These are phyloP conservation scores for Barbus barbus DNA, from an alignment of 2,113 vertebrate genomes.

Conservation along the genomic window DNA sequence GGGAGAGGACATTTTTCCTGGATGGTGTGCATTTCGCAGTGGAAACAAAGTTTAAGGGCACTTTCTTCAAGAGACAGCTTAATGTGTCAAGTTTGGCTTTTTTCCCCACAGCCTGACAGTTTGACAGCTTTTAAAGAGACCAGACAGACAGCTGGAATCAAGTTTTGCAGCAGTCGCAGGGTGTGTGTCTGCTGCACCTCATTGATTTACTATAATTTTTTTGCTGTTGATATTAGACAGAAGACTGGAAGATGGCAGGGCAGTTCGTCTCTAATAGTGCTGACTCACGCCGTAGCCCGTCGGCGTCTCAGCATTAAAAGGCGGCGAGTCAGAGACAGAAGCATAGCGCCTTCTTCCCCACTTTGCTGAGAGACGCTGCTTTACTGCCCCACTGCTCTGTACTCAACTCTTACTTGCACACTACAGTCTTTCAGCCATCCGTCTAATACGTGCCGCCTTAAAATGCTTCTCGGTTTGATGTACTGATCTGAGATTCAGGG, in stretches of 20 bases:
- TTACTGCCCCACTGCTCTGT: conserved; percentile 54
- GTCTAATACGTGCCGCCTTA: conserved; percentile 30
- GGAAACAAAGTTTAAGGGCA: background rate
- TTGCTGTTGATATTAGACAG: conserved; percentile 30
- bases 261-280: conserved; percentile 56
- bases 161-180: conserved; percentile 36
- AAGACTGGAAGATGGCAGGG: conserved; percentile 30
- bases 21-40: background rate
- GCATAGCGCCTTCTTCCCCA: conserved; percentile 27
- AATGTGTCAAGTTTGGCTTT: background rate
- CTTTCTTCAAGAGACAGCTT: background rate
- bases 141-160: conserved; percentile 37
- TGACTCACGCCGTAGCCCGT: conserved; percentile 58
- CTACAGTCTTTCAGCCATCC: conserved; percentile 47
- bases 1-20: conserved; percentile 16
- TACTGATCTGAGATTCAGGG: conserved; percentile 41
- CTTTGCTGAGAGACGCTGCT: conserved; percentile 56
- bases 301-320: conserved; percentile 58
- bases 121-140: conserved; percentile 40
- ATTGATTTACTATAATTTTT: conserved; percentile 37
- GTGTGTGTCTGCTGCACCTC: conserved; percentile 40
- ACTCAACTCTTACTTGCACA: conserved; percentile 41
- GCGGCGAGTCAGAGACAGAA: conserved; percentile 55
- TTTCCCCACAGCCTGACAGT: conserved; percentile 15
- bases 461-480: conserved; percentile 37